Evolutionary conservation across 1,140 invertebrate genomes (phyloP).

Genomic region (Venustaconcha ellipsiformis): DNA sequence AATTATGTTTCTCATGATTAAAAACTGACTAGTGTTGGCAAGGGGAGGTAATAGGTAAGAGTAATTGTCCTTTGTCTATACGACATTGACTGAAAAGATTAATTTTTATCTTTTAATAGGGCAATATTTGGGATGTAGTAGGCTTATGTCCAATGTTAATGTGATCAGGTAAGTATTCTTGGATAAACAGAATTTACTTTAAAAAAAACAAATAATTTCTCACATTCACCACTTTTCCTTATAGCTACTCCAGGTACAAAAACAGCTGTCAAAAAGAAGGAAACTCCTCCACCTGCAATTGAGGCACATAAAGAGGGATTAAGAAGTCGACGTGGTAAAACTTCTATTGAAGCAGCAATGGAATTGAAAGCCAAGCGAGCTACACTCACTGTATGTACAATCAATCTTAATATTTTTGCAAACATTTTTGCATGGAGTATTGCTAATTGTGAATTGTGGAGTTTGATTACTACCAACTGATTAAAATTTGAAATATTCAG

Average conservation of each 20-base stretch:
- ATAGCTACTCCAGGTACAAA: constrained; percentile 22
- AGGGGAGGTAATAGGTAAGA: too few species aligned
- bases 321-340: constrained; percentile 46
- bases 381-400: constrained; percentile 35
- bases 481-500: not conserved
- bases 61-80: too few species aligned
- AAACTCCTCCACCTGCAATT: constrained; percentile 3
- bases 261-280: constrained; percentile 19
- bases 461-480: not conserved
- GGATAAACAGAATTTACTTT: too few species aligned
- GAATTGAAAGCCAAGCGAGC: constrained; percentile 64
- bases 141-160: too few species aligned
- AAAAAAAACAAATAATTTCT: too few species aligned
- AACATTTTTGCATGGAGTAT: not conserved
- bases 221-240: not conserved
- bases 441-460: not conserved
- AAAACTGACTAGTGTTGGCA: too few species aligned
- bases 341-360: constrained; percentile 62
- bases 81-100: too few species aligned
- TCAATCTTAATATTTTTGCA: not conserved
- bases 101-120: too few species aligned
- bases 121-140: too few species aligned
- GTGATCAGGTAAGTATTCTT: too few species aligned
- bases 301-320: constrained; percentile 45
- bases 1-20: too few species aligned